Conservation (phyloP, 2,113 vertebrate species). For the Falcunculus frontatus region DNA sequence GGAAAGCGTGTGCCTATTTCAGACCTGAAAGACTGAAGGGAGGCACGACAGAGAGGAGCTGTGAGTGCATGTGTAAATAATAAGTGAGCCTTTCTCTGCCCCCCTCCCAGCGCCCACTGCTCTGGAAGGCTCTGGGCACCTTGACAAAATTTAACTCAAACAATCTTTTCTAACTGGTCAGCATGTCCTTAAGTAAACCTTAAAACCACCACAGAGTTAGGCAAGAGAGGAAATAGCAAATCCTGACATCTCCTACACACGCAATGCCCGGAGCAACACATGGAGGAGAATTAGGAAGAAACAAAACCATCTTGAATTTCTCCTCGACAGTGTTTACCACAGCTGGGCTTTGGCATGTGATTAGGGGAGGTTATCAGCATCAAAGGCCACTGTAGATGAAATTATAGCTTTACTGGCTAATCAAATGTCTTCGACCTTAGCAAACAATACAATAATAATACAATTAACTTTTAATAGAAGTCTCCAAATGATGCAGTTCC, state of each 20-base stretch:
- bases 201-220: neutral
- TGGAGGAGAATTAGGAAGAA: neutral
- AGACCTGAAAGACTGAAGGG: neutral
- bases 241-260: neutral
- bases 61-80: neutral
- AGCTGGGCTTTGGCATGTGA: neutral
- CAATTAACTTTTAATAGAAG: neutral
- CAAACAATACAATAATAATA: neutral
- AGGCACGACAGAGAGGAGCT: neutral
- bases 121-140: neutral
- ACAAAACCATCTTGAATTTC: neutral
- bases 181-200: constrained; percentile 26
- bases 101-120: neutral
- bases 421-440: neutral
- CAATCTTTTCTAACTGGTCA: constrained; percentile 1
- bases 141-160: constrained; percentile 7
- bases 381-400: neutral
- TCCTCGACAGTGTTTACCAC: neutral
- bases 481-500: neutral
- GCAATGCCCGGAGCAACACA: neutral
- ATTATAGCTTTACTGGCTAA: neutral
- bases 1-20: neutral
- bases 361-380: neutral
- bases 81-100: neutral
- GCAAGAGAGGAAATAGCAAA: constrained; percentile 10